These are phyloP conservation scores for Thunnus thynnus DNA, from an alignment of 2,113 vertebrate genomes.

Conservation along the genomic window DNA sequence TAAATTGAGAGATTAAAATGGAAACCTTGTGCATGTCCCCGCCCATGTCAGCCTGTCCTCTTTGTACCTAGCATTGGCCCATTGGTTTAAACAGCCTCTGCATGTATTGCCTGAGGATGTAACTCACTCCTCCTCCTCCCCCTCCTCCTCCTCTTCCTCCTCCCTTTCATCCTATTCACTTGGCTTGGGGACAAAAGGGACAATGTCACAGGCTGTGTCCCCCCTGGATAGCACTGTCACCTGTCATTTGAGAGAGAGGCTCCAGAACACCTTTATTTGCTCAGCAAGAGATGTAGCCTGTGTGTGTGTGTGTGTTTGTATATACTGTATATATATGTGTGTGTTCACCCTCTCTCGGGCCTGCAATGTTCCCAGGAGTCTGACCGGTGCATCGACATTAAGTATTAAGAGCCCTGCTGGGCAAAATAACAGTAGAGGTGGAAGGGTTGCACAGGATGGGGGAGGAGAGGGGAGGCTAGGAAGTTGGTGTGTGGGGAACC, in stretches of 20 bases:
- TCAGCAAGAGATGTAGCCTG: slow-evolving; percentile 7
- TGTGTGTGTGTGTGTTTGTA: slow-evolving; percentile 31
- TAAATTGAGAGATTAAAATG: slow-evolving; percentile 50
- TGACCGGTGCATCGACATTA: slow-evolving; percentile 53
- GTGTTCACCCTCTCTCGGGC: background rate
- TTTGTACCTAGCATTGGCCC: background rate
- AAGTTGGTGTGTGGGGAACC: background rate
- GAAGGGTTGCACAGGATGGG: slow-evolving; percentile 11
- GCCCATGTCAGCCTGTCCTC: slow-evolving; percentile 1
- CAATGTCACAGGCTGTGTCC: slow-evolving; percentile 35
- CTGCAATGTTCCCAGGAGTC: slow-evolving; percentile 44
- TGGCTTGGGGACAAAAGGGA: slow-evolving; percentile 57
- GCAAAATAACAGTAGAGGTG: slow-evolving; percentile 55
- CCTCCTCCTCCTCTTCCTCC: background rate
- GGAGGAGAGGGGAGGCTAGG: background rate
- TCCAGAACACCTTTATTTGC: slow-evolving; percentile 52
- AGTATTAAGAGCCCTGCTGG: slow-evolving; percentile 69
- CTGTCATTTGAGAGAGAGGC: slow-evolving; percentile 49
- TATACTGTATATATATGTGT: slow-evolving; percentile 5
- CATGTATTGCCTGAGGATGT: slow-evolving; percentile 3
- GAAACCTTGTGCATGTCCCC: slow-evolving; percentile 5
- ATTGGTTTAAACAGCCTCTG: slow-evolving; percentile 15
- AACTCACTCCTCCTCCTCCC: background rate
- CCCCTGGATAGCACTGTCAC: slow-evolving; percentile 38
- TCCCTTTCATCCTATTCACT: slow-evolving; percentile 26